A percentile compares a stretch with the other conserved stretches of the same genome.
Conservation (phyloP, 2,797 vertebrate species). For the Scleropages formosus region DNA sequence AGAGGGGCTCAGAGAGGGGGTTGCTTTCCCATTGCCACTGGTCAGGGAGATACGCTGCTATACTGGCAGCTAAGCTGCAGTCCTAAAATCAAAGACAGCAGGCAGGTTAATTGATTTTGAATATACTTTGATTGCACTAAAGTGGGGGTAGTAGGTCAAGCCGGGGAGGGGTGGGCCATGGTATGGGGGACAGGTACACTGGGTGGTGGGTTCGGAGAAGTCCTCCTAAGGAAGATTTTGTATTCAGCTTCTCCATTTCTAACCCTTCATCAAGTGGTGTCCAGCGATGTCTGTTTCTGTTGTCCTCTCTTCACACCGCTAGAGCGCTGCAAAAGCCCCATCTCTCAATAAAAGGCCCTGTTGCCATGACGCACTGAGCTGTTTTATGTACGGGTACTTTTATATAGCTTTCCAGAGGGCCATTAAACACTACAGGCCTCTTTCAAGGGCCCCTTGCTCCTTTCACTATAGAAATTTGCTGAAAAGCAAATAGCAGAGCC, state of each 20-base stretch:
- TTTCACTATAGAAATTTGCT: not conserved
- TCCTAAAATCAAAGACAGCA: conserved; percentile 37
- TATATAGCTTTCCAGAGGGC: not conserved
- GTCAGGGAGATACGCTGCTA: conserved; percentile 2
- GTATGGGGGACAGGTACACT: not conserved
- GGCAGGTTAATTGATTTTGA: conserved; percentile 23
- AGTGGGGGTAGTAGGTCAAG: conserved; percentile 23
- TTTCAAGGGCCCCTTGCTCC: not conserved
- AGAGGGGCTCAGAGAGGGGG: not conserved
- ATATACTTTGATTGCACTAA: conserved; percentile 1
- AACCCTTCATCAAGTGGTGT: not conserved
- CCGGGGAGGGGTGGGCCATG: not conserved
- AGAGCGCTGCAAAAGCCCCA: not conserved
- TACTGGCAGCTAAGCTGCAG: conserved; percentile 22
- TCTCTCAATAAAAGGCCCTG: not conserved
- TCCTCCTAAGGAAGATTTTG: too few relatives aligned
- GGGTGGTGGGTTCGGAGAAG: too few relatives aligned
- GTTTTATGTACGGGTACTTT: not conserved
- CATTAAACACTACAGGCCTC: not conserved
- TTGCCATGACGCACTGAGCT: not conserved
- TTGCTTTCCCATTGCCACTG: not conserved
- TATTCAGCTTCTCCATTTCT: not conserved
- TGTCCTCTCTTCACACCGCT: not conserved
- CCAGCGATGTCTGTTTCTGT: not conserved
- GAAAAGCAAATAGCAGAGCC: not conserved